These are phyloP conservation scores for Temnothorax longispinosus DNA, from an alignment of 1,140 invertebrate genomes.

Conservation along the genomic window DNA sequence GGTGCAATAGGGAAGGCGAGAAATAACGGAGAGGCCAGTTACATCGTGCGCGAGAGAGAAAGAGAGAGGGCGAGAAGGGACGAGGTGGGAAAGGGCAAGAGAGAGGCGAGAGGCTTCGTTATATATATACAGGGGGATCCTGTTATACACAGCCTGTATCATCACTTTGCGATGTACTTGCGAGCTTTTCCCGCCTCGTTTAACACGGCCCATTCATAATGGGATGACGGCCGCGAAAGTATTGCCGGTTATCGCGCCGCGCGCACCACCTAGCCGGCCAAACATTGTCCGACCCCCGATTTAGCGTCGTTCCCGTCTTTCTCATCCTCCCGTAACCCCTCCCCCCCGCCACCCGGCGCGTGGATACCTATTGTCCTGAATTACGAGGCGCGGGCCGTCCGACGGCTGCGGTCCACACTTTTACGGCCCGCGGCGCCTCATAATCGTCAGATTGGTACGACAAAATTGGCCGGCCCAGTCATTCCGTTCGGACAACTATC, in stretches of 20 bases:
- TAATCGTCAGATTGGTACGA: slow-evolving; percentile 74
- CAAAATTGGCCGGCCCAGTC: slow-evolving; percentile 63
- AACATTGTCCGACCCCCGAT: slow-evolving; percentile 73
- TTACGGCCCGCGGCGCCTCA: slow-evolving; percentile 57
- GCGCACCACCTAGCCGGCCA: slow-evolving; percentile 62
- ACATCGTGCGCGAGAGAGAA: neutral
- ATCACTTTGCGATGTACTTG: slow-evolving; percentile 78
- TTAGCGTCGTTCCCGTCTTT: slow-evolving; percentile 38
- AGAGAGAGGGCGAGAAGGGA: neutral
- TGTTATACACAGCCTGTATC: slow-evolving; percentile 77
- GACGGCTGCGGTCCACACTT: slow-evolving; percentile 59
- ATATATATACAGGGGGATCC: slow-evolving; percentile 43
- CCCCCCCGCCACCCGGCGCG: neutral
- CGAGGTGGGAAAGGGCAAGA: slow-evolving; percentile 1
- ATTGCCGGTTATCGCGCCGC: slow-evolving; percentile 70
- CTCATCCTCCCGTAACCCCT: neutral
- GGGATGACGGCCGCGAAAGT: slow-evolving; percentile 73
- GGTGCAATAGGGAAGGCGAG: neutral
- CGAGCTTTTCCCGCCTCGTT: slow-evolving; percentile 78
- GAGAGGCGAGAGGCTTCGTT: neutral
- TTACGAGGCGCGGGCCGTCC: slow-evolving; percentile 54
- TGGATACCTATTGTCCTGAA: slow-evolving; percentile 65
- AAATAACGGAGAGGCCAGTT: neutral
- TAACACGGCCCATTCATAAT: slow-evolving; percentile 77
- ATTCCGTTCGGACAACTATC: slow-evolving; percentile 57